Evolutionary conservation across 2,888 invertebrate genomes (phyloP), one percentile per base, ranked within the genome.

Genomic region (Lithosia quadra): DNA sequence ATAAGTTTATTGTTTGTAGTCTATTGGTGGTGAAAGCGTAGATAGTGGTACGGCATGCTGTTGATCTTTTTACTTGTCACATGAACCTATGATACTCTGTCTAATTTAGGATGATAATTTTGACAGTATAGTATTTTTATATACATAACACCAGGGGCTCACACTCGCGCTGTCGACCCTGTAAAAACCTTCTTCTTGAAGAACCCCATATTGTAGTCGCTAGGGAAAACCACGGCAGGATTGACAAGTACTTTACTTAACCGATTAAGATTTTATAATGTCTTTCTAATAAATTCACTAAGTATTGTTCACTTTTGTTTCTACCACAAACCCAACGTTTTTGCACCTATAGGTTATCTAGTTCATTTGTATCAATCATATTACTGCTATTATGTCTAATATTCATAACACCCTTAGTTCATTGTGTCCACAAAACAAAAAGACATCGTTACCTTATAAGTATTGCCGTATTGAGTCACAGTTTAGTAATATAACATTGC

Each of bases 1-100:
- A 77, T 70, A 73, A 39, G 34, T 69, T 74, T 71, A 71, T 69
- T 61, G 59, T 60, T 65, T 63, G 63, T 73, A 57, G 28, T 55
- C 69, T 65, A 10, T 59, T 55, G 43, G 15, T 24, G 63, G 69
- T 59, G 71, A 79, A 81, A 79, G 67, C 53, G 18, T 39, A 49
- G 39, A 56, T 62, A n/a, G 21, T 28, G 21, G 0, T 49, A 49
- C 49, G 65, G 15, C 49, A 18, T 60, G 55, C 49, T 69, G 28
- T 34, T 39, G 43, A 21, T 68, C 24, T 65, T n/a, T 57, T 11
- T 56, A 63, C 28, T 43, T 53, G 55, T 65, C 53, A 39, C 33
- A 61, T 58, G 33, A 22, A 36, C 22, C 28, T 72, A n/a, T n/a
- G n/a, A n/a, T n/a, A n/a, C n/a, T n/a, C n/a, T n/a, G n/a, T n/a